Conservation (phyloP, 2,888 invertebrate genomes). For the Ceramica pisi region DNA sequence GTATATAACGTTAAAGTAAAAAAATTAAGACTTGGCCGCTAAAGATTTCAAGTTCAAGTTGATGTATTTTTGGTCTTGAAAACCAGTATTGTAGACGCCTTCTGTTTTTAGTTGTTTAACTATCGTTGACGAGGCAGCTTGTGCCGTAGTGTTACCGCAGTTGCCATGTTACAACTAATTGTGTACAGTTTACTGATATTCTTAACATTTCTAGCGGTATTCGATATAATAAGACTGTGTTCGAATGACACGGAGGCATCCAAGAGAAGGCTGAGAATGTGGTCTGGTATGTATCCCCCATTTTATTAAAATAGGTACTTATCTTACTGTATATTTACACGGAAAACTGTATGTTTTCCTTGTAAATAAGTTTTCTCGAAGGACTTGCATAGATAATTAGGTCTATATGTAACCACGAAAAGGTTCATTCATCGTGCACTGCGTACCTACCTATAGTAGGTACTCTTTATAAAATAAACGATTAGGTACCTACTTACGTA, state of each 20-base stretch:
- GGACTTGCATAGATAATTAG: background rate
- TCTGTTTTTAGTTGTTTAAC: conserved; percentile 59
- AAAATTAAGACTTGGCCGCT: background rate
- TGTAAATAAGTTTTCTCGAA: conserved; percentile 1
- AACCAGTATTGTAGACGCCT: conserved; percentile 44
- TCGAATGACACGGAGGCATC: conserved; percentile 64
- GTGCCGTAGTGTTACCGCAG: conserved; percentile 45
- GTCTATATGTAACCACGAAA: background rate
- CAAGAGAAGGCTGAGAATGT: conserved; percentile 63
- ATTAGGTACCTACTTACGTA: no score
- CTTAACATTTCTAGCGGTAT: conserved; percentile 72
- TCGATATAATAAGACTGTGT: conserved; percentile 74
- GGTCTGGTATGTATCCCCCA: conserved; percentile 68
- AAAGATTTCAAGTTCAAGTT: conserved; percentile 50
- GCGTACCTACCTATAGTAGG: no score
- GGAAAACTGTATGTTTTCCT: conserved; percentile 28
- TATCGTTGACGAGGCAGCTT: conserved; percentile 47
- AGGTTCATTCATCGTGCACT: background rate
- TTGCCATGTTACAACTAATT: conserved; percentile 74
- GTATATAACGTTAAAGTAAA: background rate
- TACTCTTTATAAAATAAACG: background rate
- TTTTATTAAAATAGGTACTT: conserved; percentile 12
- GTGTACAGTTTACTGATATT: conserved; percentile 73
- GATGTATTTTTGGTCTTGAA: conserved; percentile 40
- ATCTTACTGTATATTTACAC: conserved; percentile 10